These are phyloP conservation scores for Barbus barbus DNA, from an alignment of 2,113 vertebrate genomes.

Conservation along the genomic window DNA sequence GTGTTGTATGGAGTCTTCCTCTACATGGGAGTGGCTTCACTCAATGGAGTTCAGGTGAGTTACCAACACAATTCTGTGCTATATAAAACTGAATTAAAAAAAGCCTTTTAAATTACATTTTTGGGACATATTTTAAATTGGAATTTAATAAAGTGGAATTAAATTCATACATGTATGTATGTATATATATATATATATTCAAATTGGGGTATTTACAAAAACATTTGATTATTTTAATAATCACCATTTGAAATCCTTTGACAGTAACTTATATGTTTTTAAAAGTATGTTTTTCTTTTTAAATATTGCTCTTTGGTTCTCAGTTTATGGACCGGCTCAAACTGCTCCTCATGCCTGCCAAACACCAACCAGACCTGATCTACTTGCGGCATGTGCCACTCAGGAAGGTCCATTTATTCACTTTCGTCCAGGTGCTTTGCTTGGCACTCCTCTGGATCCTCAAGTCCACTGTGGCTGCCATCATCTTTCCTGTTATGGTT, in stretches of 20 bases:
- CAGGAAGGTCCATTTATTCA: constrained; percentile 95
- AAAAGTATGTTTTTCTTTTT: neutral
- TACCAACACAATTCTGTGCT: neutral
- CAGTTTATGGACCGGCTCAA: constrained; percentile 98
- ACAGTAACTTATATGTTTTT: neutral
- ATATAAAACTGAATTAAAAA: neutral
- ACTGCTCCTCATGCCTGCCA: constrained; percentile 95
- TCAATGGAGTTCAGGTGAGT: constrained; percentile 79
- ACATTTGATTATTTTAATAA: neutral
- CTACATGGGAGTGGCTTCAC: constrained; percentile 80
- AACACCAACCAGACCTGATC: constrained; percentile 96
- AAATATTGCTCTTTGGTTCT: neutral
- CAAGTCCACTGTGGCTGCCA: constrained; percentile 98
- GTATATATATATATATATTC: too few species aligned
- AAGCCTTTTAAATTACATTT: neutral
- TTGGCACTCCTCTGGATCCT: constrained; percentile 96
- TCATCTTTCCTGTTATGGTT: constrained; percentile 98
- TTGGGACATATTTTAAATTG: neutral
- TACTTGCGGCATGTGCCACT: constrained; percentile 95
- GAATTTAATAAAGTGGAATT: neutral
- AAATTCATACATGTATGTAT: too few species aligned
- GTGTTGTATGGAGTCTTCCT: constrained; percentile 81
- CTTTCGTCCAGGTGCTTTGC: constrained; percentile 92
- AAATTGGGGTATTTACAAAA: neutral
- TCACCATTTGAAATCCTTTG: neutral